Base-by-base conservation (phyloP, 1,140 invertebrate species). In the Drosophila repleta region DNA sequence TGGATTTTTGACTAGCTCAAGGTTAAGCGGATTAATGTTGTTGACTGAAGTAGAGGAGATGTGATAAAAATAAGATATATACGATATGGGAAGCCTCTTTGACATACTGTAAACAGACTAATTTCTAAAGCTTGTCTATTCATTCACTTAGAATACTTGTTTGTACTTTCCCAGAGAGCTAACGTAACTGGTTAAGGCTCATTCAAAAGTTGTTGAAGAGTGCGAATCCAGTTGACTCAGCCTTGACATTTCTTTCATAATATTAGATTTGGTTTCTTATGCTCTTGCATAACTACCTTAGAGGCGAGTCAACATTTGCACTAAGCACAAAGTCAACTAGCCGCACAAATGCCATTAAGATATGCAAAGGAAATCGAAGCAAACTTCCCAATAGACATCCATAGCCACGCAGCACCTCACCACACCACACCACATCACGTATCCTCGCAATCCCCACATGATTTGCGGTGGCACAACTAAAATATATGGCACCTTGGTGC, bases 401-500 rank as follows among this genome's bases (percentile, higher is more conserved):
- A 18, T 29, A 18, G 2, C 15, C 43, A 29, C 37, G n/a, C 18
- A 49, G 32, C 24, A 37, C 24, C 26, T 37, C 57, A 41, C 49
- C 74, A 67, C 63, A n/a, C n/a, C n/a, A n/a, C n/a, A n/a, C 24
- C 26, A 41, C 57, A 41, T 53, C 74, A 67, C 63, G 74, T 79
- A 63, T 79, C 61, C 26, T 41, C 17, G 15, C 53, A 63, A 67
- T 64, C 80, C 74, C 82, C 81, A 67, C 71, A 45, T 85, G 81
- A 71, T 57, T 70, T 83, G 57, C 53, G 48, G 55, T 65, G 49
- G 51, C 51, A 58, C 32, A 17, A 6, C 69, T 48, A 51, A 68
- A 75, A 81, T 66, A 78, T 77, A 85, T 87, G 69, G 78, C 74
- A 70, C 82, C 63, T 55, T 53, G 65, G 70, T 74, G 82, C 63